Evolutionary conservation across 2,797 vertebrate species (phyloP).

Genomic region (Momotus momota): DNA sequence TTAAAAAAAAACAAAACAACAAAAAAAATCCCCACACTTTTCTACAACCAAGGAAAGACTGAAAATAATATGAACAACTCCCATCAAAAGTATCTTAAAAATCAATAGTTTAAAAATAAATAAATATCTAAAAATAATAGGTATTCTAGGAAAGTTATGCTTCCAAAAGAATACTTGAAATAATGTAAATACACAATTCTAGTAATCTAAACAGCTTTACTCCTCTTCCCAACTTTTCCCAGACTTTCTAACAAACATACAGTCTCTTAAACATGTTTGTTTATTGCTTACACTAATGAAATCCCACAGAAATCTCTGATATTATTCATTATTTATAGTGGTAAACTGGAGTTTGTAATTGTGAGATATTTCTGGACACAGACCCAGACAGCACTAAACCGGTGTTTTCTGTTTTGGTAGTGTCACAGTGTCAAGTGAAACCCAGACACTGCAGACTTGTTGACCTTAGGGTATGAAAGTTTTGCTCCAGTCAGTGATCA

Average conservation of each 20-base stretch:
- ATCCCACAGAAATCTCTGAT: neutral
- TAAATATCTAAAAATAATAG: neutral
- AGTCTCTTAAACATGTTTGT: neutral
- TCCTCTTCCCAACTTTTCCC: neutral
- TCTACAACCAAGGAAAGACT: neutral
- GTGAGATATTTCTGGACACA: neutral
- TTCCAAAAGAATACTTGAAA: slow-evolving; percentile 3
- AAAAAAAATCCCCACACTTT: neutral
- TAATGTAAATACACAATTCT: neutral
- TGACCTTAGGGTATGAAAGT: neutral
- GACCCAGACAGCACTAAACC: neutral
- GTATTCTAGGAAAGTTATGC: slow-evolving; percentile 6
- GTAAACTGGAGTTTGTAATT: neutral
- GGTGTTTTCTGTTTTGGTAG: neutral
- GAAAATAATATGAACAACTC: neutral
- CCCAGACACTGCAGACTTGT: neutral
- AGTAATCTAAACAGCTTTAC: neutral
- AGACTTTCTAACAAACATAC: neutral
- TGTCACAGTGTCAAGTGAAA: neutral
- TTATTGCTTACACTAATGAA: neutral
- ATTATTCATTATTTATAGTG: neutral
- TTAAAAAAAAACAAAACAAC: neutral
- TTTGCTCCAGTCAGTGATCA: neutral
- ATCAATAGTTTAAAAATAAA: neutral
- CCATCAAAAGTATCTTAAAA: neutral